Conservation (phyloP, 2,888 invertebrate genomes). For the Chrysodeixis includens region DNA sequence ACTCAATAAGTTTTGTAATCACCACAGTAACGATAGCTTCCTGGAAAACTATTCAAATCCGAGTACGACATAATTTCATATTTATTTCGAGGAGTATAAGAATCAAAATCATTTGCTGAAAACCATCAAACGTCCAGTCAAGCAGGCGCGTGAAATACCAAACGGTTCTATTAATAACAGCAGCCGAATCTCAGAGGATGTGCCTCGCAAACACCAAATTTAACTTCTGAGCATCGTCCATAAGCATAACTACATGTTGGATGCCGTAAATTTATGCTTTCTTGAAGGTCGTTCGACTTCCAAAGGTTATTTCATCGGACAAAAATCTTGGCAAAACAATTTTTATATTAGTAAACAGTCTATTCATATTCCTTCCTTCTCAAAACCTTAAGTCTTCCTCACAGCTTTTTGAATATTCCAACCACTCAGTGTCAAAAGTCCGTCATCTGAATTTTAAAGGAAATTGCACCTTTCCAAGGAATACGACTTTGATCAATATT, state of each 20-base stretch:
- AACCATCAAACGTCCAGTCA: slow-evolving; percentile 38
- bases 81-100: slow-evolving; percentile 23
- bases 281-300: slow-evolving; percentile 46
- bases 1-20: slow-evolving; percentile 20
- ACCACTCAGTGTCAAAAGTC: slow-evolving; percentile 37
- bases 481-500: slow-evolving; percentile 56
- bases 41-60: slow-evolving; percentile 13
- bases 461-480: slow-evolving; percentile 42
- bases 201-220: slow-evolving; percentile 63
- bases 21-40: neutral
- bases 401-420: slow-evolving; percentile 37
- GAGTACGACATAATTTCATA: neutral
- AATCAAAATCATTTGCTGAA: slow-evolving; percentile 28
- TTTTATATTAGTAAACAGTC: slow-evolving; percentile 16
- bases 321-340: slow-evolving; percentile 18
- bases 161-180: slow-evolving; percentile 68
- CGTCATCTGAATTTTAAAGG: slow-evolving; percentile 48
- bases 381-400: slow-evolving; percentile 25
- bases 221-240: slow-evolving; percentile 51
- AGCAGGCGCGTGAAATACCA: slow-evolving; percentile 66
- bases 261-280: slow-evolving; percentile 46
- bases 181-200: slow-evolving; percentile 63
- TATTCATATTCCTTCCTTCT: slow-evolving; percentile 32
- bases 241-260: slow-evolving; percentile 43
- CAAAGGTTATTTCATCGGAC: slow-evolving; percentile 35